phyloP scores from a whole-genome alignment of 2,113 vertebrate genomes.

The Pycnonotus jocosus region DNA sequence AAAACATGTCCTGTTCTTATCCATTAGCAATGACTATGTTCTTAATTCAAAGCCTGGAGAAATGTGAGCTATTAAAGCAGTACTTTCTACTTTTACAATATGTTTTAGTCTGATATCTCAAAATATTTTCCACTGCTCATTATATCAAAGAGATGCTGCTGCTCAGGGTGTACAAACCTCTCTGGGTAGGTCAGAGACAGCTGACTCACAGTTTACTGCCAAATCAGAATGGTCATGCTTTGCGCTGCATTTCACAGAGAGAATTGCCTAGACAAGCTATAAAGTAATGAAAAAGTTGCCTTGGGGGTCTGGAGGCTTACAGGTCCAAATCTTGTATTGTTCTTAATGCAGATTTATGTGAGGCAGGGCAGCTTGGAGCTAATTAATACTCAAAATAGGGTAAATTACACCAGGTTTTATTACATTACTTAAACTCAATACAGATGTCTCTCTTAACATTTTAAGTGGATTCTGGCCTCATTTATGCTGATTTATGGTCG shows the following conservation, averaged over 20 bases:
- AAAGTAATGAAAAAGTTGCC: neutral
- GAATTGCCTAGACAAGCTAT: neutral
- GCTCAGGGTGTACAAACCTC: neutral
- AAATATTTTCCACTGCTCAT: neutral
- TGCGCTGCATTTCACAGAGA: neutral
- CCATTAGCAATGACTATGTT: neutral
- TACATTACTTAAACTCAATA: neutral
- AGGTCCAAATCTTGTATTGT: neutral
- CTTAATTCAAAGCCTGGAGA: constrained; percentile 6
- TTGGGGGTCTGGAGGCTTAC: neutral
- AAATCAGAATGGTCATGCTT: neutral
- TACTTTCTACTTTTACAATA: neutral
- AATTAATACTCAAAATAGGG: neutral
- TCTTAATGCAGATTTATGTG: neutral
- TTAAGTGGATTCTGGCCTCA: neutral
- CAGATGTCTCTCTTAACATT: neutral
- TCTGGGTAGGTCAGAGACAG: neutral
- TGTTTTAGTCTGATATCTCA: neutral
- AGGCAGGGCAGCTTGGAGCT: neutral
- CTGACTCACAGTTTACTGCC: neutral
- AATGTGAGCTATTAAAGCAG: neutral
- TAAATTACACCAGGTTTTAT: neutral
- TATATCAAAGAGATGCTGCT: neutral
- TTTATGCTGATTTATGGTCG: neutral
- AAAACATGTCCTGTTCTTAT: neutral